Base-by-base conservation (phyloP, 2,113 vertebrate species). In the Eonycteris spelaea region DNA sequence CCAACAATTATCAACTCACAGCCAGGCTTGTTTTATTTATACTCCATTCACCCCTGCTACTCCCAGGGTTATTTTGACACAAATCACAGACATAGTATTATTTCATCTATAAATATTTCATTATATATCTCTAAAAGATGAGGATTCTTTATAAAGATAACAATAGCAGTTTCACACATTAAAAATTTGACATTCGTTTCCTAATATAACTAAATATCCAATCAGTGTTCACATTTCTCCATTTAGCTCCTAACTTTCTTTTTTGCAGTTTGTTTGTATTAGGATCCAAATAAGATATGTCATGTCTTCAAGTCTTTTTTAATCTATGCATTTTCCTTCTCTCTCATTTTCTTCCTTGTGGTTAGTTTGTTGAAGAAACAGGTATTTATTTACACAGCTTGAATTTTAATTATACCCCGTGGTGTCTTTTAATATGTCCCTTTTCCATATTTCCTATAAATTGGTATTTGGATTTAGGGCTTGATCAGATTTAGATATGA, bases 311-410 rank as follows among this genome's bases (percentile, higher is more conserved):
- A 38, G 21, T 57, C 71, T 73, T 91, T 86, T 78, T 33, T 7
- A 68, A 61, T 78, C 7, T 86, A n/a, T 86, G 68, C 55, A 18
- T 92, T 95, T 55, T 88, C 57, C 13, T 15, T 86, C 3, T 92
- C 1, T 74, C 45, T 73, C 51, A 85, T 79, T 93, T 71, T 83
- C 33, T 71, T 71, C 26, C 6, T 78, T 57, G 1, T 59, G 26
- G 48, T 82, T 71, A 14, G 67, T 94, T 94, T 87, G 40, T 94
- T 94, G 53, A 89, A 86, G 67, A 87, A 92, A 75, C 14, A 68
- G 33, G 10, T 67, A 9, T 16, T 51, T 61, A n/a, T 77, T 71
- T 92, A 91, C 59, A 30, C 0, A 35, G 79, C 63, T 70, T 87
- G 28, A 74, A 87, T 90, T 95, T 84, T 84, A 73, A 68, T 86